These are phyloP conservation scores for Pseudochromis fuscus DNA, from an alignment of 2,797 vertebrate genomes.

Conservation along the genomic window DNA sequence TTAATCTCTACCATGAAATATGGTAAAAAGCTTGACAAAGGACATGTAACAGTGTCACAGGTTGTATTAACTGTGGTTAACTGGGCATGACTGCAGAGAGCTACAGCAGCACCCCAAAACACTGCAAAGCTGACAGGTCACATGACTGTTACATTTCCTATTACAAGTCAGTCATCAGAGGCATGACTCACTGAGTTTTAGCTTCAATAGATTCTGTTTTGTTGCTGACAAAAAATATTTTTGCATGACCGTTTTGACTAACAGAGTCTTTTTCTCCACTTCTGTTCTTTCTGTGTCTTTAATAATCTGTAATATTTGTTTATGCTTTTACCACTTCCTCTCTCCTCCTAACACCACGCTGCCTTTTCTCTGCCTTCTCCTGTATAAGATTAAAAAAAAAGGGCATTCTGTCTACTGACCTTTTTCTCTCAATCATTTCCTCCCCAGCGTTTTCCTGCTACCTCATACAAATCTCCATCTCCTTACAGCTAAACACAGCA, in stretches of 20 bases:
- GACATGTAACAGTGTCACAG: background rate
- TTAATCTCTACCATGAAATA: background rate
- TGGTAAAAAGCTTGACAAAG: background rate
- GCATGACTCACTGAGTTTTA: constrained; percentile 12
- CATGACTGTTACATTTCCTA: constrained; percentile 17
- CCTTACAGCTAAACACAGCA: constrained; percentile 35
- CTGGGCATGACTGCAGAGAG: constrained; percentile 31
- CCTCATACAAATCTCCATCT: constrained; percentile 41
- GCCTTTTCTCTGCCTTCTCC: constrained; percentile 43
- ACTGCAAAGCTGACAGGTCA: constrained; percentile 22
- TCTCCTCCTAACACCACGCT: constrained; percentile 18
- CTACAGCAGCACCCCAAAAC: constrained; percentile 1
- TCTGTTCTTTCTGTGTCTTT: constrained; percentile 7
- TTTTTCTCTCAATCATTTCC: constrained; percentile 80
- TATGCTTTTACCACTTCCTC: constrained; percentile 43
- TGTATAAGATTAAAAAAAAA: constrained; percentile 72
- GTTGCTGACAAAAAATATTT: constrained; percentile 9
- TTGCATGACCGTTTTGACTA: background rate
- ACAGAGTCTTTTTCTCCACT: constrained; percentile 8
- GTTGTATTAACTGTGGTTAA: constrained; percentile 39
- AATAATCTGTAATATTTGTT: constrained; percentile 22
- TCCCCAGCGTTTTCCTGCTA: constrained; percentile 64
- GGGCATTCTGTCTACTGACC: constrained; percentile 79
- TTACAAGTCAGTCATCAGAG: constrained; percentile 16
- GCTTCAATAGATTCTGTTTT: background rate